Evolutionary conservation across 64 coral and sea anemone species (phyloP).

Genomic region (Astreopora myriophthalma): DNA sequence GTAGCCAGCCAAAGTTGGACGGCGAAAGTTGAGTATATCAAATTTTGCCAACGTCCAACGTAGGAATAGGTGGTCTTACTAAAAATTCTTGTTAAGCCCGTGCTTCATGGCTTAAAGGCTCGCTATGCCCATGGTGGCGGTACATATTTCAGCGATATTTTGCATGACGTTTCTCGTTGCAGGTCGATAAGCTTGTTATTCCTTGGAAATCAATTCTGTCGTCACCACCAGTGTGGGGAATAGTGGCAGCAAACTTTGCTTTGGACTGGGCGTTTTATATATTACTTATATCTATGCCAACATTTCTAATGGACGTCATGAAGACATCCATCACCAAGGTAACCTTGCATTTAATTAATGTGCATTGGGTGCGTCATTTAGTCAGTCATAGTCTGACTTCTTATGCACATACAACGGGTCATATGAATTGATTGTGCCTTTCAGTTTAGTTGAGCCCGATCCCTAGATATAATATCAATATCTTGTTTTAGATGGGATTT

Average conservation of each 20-base stretch:
- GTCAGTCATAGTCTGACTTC: too few relatives aligned
- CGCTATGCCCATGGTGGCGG: background rate
- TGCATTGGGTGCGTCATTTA: too few relatives aligned
- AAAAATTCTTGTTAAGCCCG: too few relatives aligned
- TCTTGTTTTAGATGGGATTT: conserved; percentile 79
- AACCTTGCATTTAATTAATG: background rate
- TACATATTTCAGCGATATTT: background rate
- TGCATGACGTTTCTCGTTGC: background rate
- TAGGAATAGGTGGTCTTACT: too few relatives aligned
- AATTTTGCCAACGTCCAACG: too few relatives aligned
- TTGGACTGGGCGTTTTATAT: conserved; percentile 90
- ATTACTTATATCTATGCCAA: conserved; percentile 85
- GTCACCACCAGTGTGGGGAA: conserved; percentile 87
- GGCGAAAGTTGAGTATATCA: too few relatives aligned
- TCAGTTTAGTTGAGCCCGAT: too few relatives aligned
- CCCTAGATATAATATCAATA: too few relatives aligned
- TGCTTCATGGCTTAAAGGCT: too few relatives aligned
- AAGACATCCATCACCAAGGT: conserved; percentile 75
- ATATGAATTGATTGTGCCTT: too few relatives aligned
- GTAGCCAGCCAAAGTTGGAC: too few relatives aligned
- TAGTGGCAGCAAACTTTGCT: conserved; percentile 77
- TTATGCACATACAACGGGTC: too few relatives aligned
- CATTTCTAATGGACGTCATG: conserved; percentile 77
- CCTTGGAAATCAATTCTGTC: conserved; percentile 68
- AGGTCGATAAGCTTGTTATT: conserved; percentile 65